Base-by-base conservation (phyloP, 2,888 invertebrate species). In the Limnephilus lunatus region DNA sequence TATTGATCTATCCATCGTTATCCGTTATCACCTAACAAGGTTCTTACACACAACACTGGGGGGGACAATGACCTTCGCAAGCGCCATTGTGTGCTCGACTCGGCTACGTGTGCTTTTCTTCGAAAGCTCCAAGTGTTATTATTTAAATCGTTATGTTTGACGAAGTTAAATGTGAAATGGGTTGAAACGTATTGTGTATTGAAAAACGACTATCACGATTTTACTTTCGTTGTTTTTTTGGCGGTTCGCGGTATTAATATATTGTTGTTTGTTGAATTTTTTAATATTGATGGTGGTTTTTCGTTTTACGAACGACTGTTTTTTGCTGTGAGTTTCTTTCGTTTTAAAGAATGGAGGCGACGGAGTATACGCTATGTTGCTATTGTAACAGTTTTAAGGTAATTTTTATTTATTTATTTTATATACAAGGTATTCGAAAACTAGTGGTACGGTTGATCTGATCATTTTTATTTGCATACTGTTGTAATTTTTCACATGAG, bases 371-470 rank as follows among this genome's bases (percentile, higher is more conserved):
- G 7, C 39, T 87, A 44, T 91, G 91, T 81, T 91, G 91, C 44
- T 91, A 86, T 32, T 91, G 91, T 81, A 91, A 87, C 30, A 91
- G 44, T 81, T 91, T 81, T 87, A 86, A 87, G 91, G 91, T 68
- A 68, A 9, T 9, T 68, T 68, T 68, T 9, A 68, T 68, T 25
- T 25, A 68, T 68, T 68, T 25, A 25, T 68, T 53, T 68, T 68
- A 9, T 19, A 19, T 68, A 25, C 9, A 68, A 5, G 68, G 19
- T 4, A 0, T 25, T 5, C 14, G 44, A 44, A 39, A 39, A 39
- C 12, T 12, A 44, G 44, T 48, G 48, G 15, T 48, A 3, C 2
- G 1, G 12, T 44, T 5, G 44, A 44, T 44, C 44, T 12, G 12
- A 44, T 0, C 11, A 44, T 44, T 11, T 44, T 44, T 44, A 44